Conservation (phyloP, 2,888 invertebrate species). For the Oeneis ivallda region DNA sequence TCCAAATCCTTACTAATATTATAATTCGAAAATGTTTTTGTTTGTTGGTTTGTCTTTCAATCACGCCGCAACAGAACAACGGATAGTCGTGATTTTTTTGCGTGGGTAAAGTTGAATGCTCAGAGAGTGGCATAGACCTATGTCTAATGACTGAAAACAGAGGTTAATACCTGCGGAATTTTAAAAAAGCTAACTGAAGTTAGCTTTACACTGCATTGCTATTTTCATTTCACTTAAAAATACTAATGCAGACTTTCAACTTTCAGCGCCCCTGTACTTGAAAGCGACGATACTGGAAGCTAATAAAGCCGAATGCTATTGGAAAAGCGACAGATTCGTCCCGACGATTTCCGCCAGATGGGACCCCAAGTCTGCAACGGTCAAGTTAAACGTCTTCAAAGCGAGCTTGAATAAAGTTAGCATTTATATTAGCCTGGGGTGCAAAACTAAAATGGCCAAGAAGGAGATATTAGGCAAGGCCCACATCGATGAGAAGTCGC, state of each 20-base stretch:
- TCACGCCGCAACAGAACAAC: no score
- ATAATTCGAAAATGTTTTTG: no score
- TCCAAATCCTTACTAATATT: no score
- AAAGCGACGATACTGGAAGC: conserved; percentile 89
- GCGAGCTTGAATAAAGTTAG: conserved; percentile 84
- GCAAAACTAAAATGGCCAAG: conserved; percentile 85
- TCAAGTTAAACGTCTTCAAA: conserved; percentile 83
- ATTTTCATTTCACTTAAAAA: neutral
- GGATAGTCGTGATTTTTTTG: no score
- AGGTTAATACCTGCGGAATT: no score
- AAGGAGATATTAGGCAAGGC: conserved; percentile 86
- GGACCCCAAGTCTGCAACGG: conserved; percentile 84
- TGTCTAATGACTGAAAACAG: no score
- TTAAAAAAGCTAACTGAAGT: no score
- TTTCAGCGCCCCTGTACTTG: conserved; percentile 85
- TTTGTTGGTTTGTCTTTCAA: no score
- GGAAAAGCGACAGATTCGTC: conserved; percentile 88
- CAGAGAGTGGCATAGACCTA: no score
- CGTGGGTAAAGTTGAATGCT: no score
- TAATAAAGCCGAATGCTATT: conserved; percentile 81
- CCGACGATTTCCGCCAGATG: conserved; percentile 90
- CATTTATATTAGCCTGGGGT: conserved; percentile 84
- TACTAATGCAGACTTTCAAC: conserved; percentile 2
- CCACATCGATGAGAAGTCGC: conserved; percentile 83
- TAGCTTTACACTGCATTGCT: neutral